These are phyloP conservation scores for Hippopotamus amphibius DNA, from an alignment of 2,113 vertebrate species.

Conservation along the genomic window DNA sequence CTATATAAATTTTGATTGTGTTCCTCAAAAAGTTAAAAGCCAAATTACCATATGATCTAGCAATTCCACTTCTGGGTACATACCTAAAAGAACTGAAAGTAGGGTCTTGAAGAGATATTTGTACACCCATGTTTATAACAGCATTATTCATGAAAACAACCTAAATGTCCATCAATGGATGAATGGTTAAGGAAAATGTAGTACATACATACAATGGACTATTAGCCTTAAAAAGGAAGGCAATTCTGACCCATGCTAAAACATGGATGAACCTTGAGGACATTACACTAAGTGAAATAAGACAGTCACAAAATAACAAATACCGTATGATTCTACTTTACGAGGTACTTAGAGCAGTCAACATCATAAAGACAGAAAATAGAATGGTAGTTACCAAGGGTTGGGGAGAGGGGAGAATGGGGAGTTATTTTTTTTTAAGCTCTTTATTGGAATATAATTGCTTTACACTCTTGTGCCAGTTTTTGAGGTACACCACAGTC, in stretches of 20 bases:
- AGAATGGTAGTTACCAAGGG: not conserved
- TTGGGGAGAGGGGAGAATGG: not conserved
- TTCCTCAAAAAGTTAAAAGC: not conserved
- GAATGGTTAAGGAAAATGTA: not conserved
- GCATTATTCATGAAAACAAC: not conserved
- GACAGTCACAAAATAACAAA: not conserved
- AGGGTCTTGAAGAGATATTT: not conserved
- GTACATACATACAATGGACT: not conserved
- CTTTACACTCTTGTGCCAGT: too few species aligned
- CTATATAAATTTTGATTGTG: not conserved
- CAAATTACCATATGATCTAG: not conserved
- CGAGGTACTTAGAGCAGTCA: not conserved
- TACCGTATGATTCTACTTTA: not conserved
- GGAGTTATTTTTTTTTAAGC: too few species aligned
- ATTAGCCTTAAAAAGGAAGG: not conserved
- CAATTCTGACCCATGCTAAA: not conserved
- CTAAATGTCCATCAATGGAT: not conserved
- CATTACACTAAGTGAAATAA: not conserved
- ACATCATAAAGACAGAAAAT: not conserved
- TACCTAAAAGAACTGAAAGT: not conserved
- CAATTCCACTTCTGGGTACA: not conserved
- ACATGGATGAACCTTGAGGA: not conserved
- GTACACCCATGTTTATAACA: not conserved
- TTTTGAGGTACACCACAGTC: too few species aligned
- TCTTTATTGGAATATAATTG: too few species aligned